Percentiles rank a stretch among this genome's conserved stretches.
Conservation (phyloP, 2,888 invertebrate genomes). For the Lysandra coridon region DNA sequence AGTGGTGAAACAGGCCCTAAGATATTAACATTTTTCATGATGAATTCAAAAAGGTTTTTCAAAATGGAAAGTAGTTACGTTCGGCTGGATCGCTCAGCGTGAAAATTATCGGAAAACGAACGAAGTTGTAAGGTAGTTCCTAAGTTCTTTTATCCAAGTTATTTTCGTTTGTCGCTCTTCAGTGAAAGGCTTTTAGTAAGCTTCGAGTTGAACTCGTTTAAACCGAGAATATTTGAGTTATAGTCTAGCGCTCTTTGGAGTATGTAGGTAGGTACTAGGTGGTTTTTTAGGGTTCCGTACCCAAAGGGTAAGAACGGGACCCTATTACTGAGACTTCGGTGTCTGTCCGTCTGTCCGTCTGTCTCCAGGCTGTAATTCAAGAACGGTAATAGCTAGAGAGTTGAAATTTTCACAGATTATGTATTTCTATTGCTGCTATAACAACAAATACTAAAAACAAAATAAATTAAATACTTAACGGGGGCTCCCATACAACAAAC, state of each 20-base stretch:
- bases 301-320: too few relatives aligned
- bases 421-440: too few relatives aligned
- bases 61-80: background rate
- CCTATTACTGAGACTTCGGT: too few relatives aligned
- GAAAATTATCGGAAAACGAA: constrained; percentile 26
- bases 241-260: background rate
- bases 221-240: background rate
- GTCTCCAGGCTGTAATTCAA: too few relatives aligned
- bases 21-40: background rate
- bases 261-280: background rate
- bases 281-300: too few relatives aligned
- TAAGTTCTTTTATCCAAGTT: constrained; percentile 23
- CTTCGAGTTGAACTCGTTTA: constrained; percentile 2
- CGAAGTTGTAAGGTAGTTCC: constrained; percentile 13
- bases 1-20: background rate
- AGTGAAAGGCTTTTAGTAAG: constrained; percentile 11
- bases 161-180: constrained; percentile 24
- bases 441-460: too few relatives aligned
- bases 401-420: too few relatives aligned
- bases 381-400: too few relatives aligned
- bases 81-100: background rate
- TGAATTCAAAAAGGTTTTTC: background rate
- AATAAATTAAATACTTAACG: too few relatives aligned
- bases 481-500: too few relatives aligned
- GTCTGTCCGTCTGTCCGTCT: too few relatives aligned